Conservation (phyloP, 1,140 invertebrate genomes). For the Diprion similis region DNA sequence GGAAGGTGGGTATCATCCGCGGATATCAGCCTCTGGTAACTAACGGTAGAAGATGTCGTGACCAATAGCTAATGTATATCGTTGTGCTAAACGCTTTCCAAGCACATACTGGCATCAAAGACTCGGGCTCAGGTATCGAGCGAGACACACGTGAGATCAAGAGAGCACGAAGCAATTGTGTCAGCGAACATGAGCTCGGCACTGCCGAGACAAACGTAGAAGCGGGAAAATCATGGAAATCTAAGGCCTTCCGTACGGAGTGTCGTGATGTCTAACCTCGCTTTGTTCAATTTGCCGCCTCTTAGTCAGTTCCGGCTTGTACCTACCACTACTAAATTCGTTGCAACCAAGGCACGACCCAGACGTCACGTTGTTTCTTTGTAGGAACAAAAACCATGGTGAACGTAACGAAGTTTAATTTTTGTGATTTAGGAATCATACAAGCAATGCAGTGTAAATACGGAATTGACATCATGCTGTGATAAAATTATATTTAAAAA, state of each 20-base stretch:
- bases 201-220: constrained; percentile 29
- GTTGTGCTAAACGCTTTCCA: constrained; percentile 54
- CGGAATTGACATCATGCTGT: too few relatives aligned
- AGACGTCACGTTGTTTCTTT: too few relatives aligned
- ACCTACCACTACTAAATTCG: background rate
- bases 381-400: too few relatives aligned
- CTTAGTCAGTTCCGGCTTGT: background rate
- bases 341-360: background rate
- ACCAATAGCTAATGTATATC: constrained; percentile 56
- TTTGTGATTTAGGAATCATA: too few relatives aligned
- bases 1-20: background rate
- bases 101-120: background rate
- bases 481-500: too few relatives aligned
- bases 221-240: constrained; percentile 6
- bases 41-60: constrained; percentile 59
- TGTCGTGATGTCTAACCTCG: background rate
- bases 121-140: background rate
- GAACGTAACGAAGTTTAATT: too few relatives aligned
- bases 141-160: too few relatives aligned
- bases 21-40: constrained; percentile 25
- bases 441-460: too few relatives aligned
- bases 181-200: constrained; percentile 17
- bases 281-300: background rate
- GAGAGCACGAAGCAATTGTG: background rate
- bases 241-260: background rate